Evolutionary conservation across 2,797 vertebrate species (phyloP).

Genomic region (Pseudocheirus occidentalis): DNA sequence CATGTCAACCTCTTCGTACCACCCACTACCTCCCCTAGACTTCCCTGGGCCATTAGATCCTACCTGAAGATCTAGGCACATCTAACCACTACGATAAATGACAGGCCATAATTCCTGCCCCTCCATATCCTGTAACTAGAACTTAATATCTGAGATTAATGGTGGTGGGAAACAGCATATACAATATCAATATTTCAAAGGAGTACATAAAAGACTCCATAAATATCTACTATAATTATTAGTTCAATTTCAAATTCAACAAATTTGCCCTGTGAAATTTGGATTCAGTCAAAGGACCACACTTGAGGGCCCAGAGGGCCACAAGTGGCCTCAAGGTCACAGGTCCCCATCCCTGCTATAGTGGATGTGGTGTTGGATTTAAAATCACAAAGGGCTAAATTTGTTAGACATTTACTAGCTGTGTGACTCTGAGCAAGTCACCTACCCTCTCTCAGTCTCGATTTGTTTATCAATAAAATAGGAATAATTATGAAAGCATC

Average conservation of each 20-base stretch:
- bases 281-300: too few relatives aligned
- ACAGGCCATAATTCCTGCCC: neutral
- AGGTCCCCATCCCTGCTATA: too few relatives aligned
- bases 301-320: too few relatives aligned
- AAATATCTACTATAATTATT: neutral
- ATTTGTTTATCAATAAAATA: constrained; percentile 13
- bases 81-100: neutral
- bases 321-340: too few relatives aligned
- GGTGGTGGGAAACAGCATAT: neutral
- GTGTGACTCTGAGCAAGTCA: neutral
- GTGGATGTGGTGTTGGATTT: neutral
- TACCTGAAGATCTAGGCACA: neutral
- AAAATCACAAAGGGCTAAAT: neutral
- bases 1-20: neutral
- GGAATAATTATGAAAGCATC: neutral
- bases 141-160: neutral
- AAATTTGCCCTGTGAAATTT: too few relatives aligned
- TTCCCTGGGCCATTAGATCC: neutral
- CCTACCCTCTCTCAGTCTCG: neutral
- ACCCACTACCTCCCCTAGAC: neutral
- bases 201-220: neutral
- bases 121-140: neutral
- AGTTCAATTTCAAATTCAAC: neutral
- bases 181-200: neutral
- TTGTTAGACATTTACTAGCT: neutral